Base-by-base conservation (phyloP, 2,113 vertebrate species). In the Hippocampus zosterae region DNA sequence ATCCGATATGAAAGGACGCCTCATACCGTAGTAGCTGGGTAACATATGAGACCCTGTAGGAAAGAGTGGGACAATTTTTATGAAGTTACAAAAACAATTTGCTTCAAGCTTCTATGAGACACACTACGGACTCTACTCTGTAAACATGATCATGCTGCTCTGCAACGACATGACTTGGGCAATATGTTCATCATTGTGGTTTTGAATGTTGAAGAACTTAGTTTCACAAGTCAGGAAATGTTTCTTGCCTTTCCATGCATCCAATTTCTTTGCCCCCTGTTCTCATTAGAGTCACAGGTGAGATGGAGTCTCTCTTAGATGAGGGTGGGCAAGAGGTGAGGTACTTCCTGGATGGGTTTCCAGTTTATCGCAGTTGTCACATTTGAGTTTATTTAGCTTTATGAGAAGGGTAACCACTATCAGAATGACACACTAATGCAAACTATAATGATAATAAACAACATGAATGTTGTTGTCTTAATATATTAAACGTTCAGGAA, bases 1-100 rank as follows among this genome's bases (percentile, higher is more conserved):
- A 59, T 99, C 96, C 0, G 95, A 87, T 2, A 94, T 75, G 77
- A 95, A 93, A 13, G 95, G 68, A 44, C 95, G 94, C 75, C 94
- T 90, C 79, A 94, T 77, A 0, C 95, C 78, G 0, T 95, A 96
- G 90, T 94, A 97, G 44, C 92, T 81, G 0, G 94, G 84, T 1
- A 78, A 40, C 66, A 90, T 78, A 6, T 95, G 93, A 0, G 95
- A 94, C 10, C 95, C 97, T 98, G 77, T 16, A 18, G 18, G 7
- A 6, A 7, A 29, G 4, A 65, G 19, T 25, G 12, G 8, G 2
- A 46, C 27, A 60, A 50, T 37, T 50, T 50, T 50, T 19, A 23
- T 33, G 27, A 16, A 57, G 12, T 63, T 27, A 64, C 7, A 12
- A 52, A 52, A 52, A 52, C 48, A 52, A 52, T 21, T 16, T 18